Base-by-base conservation (phyloP, 1,140 invertebrate genomes). In the Cydia fagiglandana region DNA sequence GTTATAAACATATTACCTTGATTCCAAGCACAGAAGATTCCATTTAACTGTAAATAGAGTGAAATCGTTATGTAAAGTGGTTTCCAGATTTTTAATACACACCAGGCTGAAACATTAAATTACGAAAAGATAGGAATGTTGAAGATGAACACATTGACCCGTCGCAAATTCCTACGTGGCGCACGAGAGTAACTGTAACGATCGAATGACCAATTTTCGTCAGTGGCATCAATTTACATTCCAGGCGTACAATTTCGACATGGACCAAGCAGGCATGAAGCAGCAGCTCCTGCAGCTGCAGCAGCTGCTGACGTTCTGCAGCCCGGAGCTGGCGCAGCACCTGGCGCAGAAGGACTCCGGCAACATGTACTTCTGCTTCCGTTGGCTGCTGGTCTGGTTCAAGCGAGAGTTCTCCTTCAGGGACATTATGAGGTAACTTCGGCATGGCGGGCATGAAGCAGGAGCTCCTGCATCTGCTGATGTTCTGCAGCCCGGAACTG, bases 281-380 rank as follows among this genome's bases (percentile, higher is more conserved):
- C 94, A 95, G 45, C 99, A 99, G 91, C 93, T 99, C 64, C 93
- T 95, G 45, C 96, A 99, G 85, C 93, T 99, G 41, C 95, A 97
- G 80, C 96, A 95, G 64, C 91, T 99, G 47, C 87, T 99, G 7
- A 94, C 95, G 81, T 96, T 98, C 80, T 94, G 96, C 28, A 97
- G 98, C 87, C 97, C 98, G 0, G 95, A 96, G 74, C 93, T 99
- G 38, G 97, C 96, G 64, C 95, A 95, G 73, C 99, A 99, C 93
- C 94, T 98, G 85, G 96, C 97, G 78, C 95, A 94, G 30, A 97
- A 99, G 84, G 98, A 99, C 78, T 99, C 98, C 2, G 97, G 96
- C 4, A 99, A 99, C 89, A 98, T 99, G 96, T 99, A 98, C 88
- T 99, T 99, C 92, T 99, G 98, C 91, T 99, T 99, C 93, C 96